Conservation (phyloP, 1,140 invertebrate genomes). For the Macrocentrus cingulum region DNA sequence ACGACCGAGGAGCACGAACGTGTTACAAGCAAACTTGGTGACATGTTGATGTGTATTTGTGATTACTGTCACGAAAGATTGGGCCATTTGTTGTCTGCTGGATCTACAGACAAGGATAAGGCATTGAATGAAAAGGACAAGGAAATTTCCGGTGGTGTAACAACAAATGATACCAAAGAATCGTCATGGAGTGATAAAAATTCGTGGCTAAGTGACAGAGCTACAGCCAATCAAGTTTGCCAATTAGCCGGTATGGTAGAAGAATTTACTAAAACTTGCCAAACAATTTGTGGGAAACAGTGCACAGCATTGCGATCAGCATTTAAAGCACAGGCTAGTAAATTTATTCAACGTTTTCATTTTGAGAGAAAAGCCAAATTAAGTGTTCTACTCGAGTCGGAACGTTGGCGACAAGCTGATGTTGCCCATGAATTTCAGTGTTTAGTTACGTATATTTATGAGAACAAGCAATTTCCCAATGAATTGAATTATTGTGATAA, state of each 20-base stretch:
- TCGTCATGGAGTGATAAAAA: constrained; percentile 44
- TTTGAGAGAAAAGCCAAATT: constrained; percentile 84
- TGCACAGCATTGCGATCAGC: constrained; percentile 80
- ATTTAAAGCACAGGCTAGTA: constrained; percentile 83
- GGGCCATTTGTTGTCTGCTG: constrained; percentile 79
- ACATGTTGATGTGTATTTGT: constrained; percentile 77
- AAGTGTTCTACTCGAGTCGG: constrained; percentile 80
- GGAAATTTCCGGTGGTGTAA: constrained; percentile 26
- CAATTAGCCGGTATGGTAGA: constrained; percentile 79
- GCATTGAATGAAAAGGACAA: constrained; percentile 41
- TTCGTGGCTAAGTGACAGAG: constrained; percentile 61
- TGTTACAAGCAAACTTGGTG: constrained; percentile 71
- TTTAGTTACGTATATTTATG: constrained; percentile 63
- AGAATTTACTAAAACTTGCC: constrained; percentile 74
- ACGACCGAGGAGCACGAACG: constrained; percentile 69
- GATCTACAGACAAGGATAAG: constrained; percentile 57
- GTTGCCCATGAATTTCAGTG: constrained; percentile 85
- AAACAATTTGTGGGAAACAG: constrained; percentile 75
- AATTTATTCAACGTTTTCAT: constrained; percentile 91
- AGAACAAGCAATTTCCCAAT: constrained; percentile 58
- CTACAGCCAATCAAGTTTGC: constrained; percentile 76
- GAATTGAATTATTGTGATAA: constrained; percentile 45
- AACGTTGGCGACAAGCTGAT: constrained; percentile 92
- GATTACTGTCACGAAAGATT: constrained; percentile 91
- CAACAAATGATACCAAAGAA: constrained; percentile 1